Base-by-base conservation (phyloP, 2,888 invertebrate genomes). In the Lochmaea crataegi region DNA sequence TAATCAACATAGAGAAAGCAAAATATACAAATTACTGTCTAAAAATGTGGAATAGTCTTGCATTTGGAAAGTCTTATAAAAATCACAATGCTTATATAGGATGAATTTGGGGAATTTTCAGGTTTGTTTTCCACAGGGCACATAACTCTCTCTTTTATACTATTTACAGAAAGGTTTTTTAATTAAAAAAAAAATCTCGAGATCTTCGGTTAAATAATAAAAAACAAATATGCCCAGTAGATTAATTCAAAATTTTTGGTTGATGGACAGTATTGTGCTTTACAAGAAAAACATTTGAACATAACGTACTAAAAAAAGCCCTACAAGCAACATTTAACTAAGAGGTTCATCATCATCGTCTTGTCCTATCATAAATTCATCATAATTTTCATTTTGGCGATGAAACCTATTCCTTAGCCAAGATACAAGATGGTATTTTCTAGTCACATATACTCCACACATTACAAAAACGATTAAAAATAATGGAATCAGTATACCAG, bases 281-380 rank as follows among this genome's bases (percentile, higher is more conserved):
- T 38, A 16, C 9, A 4, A 18, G 18, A 63, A 53, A 53, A 53
- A 38, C 32, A 38, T 38, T 53, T 18, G 53, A 53, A 63, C 42
- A 38, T 38, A 60, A 60, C 11, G 45, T 16, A 58, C 26, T 18
- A 41, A 63, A 38, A 32, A 63, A 38, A 63, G 42, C 61, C 12
- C 42, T 63, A 60, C 57, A 67, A 60, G 42, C n/a, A 18, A 57
- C 26, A 65, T 56, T 69, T 69, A 73, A 18, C 69, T 58, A 16
- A 74, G 68, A 48, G 74, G 74, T 65, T 74, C 74, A 78, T 87
- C 87, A 75, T 85, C 85, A 68, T 83, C 75, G 78, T 87, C 86
- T 74, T 85, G 84, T 7, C 87, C 87, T 76, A 87, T 87, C 86
- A 87, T 87, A 73, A 87, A 86, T 78, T 87, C 87, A 79, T 87